A percentile compares a stretch with the other conserved stretches of the same genome.
Conservation (phyloP, 2,113 vertebrate genomes). For the Anarhynchus alexandrinus region DNA sequence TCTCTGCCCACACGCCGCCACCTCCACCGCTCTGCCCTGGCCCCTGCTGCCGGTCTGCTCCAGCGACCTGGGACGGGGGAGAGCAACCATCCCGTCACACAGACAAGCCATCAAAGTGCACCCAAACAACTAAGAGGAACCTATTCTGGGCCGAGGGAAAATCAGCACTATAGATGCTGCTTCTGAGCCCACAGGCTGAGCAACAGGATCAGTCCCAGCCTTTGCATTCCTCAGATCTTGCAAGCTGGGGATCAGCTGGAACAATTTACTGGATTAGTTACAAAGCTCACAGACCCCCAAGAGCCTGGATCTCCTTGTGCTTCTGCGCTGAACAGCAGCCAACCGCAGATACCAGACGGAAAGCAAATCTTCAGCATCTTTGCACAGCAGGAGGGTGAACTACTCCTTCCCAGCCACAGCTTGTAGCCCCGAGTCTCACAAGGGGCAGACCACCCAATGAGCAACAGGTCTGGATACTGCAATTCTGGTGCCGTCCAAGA, state of each 20-base stretch:
- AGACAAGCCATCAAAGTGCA: background rate
- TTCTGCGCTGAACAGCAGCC: background rate
- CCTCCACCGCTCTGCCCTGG: background rate
- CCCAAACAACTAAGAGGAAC: background rate
- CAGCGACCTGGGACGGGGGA: background rate
- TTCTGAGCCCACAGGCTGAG: background rate
- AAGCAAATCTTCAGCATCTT: background rate
- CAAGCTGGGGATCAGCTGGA: background rate
- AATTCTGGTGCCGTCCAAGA: rapidly evolving
- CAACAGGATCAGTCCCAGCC: background rate
- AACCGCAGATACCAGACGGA: background rate
- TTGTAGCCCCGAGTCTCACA: background rate
- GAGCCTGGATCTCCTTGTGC: background rate
- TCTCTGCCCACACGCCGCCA: rapidly evolving
- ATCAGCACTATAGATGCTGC: background rate
- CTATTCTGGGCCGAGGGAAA: background rate
- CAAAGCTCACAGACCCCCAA: background rate
- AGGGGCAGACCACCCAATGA: background rate
- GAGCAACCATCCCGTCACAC: rapidly evolving
- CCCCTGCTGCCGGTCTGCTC: background rate
- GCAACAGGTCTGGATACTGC: too few species aligned
- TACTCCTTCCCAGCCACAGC: background rate
- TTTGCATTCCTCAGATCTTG: background rate
- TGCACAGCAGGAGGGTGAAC: background rate
- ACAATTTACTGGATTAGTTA: background rate